Conservation (phyloP, 1,140 invertebrate genomes). For the Aphelinus atriplicis region DNA sequence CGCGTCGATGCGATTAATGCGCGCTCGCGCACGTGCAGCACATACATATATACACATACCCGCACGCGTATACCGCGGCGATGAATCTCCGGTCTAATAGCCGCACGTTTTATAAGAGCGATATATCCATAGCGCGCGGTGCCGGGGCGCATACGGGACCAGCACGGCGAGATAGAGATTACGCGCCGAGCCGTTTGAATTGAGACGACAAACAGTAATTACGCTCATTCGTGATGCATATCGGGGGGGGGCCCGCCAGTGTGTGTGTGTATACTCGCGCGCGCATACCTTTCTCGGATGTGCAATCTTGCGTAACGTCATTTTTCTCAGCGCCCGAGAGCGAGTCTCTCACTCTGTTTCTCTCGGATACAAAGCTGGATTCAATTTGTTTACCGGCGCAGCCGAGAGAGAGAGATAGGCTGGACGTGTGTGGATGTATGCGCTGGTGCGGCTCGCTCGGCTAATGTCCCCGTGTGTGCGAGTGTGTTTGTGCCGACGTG, state of each 20-base stretch:
- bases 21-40: background rate
- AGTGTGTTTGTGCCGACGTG: background rate
- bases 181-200: conserved; percentile 19
- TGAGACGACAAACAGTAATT: conserved; percentile 39
- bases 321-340: background rate
- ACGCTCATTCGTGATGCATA: conserved; percentile 30
- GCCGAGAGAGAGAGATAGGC: background rate
- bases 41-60: no score
- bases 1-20: conserved; percentile 14
- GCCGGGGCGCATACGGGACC: no score
- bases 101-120: no score
- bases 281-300: conserved; percentile 20
- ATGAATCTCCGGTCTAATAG: no score
- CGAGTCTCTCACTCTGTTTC: no score
- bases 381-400: conserved; percentile 21
- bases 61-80: no score
- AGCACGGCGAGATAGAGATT: no score
- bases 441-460: background rate
- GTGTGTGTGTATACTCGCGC: background rate
- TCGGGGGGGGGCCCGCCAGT: background rate
- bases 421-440: background rate
- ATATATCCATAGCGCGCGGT: no score
- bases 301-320: conserved; percentile 31
- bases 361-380: background rate
- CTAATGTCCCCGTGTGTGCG: background rate